Percentiles rank a stretch among this genome's conserved stretches.
phyloP scores from a whole-genome alignment of 2,113 vertebrate genomes.

The Cyprichromis sp. region DNA sequence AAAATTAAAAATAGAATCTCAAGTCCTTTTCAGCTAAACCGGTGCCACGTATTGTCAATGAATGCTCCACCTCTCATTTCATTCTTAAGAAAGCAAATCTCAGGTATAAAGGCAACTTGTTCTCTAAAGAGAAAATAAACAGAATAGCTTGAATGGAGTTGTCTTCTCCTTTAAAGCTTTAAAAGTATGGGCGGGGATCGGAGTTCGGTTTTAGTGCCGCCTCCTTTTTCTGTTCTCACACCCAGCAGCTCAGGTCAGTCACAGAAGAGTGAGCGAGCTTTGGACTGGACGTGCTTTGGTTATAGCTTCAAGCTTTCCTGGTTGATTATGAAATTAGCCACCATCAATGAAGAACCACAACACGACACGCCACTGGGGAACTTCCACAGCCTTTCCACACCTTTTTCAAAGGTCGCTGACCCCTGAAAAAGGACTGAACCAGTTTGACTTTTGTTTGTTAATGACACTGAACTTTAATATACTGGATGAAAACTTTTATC shows the following conservation, averaged over 20 bases:
- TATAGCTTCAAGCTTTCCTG: not conserved
- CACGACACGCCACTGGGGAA: not conserved
- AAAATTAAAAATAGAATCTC: not conserved
- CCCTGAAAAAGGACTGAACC: not conserved
- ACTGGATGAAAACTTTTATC: not conserved
- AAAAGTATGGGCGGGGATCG: constrained; percentile 44
- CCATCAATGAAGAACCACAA: constrained; percentile 38
- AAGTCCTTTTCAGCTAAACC: not conserved
- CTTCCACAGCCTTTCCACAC: not conserved
- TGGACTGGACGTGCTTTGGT: not conserved
- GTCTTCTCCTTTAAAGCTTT: constrained; percentile 54
- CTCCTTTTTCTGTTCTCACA: constrained; percentile 23
- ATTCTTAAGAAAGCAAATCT: not conserved
- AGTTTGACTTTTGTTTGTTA: not conserved
- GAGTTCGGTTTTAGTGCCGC: constrained; percentile 47
- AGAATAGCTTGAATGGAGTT: constrained; percentile 13
- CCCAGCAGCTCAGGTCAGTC: not conserved
- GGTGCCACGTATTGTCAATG: not conserved
- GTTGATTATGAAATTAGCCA: not conserved
- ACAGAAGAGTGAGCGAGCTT: not conserved
- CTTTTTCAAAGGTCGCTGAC: constrained; percentile 23
- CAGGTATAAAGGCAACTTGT: not conserved
- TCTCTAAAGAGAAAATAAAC: not conserved
- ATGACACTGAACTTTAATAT: not conserved
- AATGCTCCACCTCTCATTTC: not conserved